phyloP scores from a whole-genome alignment of 2,797 vertebrate species.

The Sebastes hubbsi region DNA sequence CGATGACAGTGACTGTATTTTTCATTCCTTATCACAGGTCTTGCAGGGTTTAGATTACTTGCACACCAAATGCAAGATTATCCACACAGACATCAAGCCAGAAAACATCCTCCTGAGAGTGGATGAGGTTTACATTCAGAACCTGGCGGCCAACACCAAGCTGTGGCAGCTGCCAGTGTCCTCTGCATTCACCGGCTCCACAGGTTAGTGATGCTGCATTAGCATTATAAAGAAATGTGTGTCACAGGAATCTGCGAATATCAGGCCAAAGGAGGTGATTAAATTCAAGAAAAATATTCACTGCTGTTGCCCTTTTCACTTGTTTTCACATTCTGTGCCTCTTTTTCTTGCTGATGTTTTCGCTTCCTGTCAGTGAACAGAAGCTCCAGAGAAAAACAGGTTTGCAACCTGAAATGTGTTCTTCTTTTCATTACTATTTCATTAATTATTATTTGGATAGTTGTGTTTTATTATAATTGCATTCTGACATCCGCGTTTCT shows the following conservation, averaged over 20 bases:
- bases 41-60: slow-evolving; percentile 90
- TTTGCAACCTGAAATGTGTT: slow-evolving; percentile 22
- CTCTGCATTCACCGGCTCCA: slow-evolving; percentile 64
- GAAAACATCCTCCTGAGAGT: slow-evolving; percentile 89
- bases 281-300: not conserved
- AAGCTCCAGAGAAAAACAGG: slow-evolving; percentile 67
- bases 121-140: slow-evolving; percentile 81
- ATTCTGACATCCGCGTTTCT: slow-evolving; percentile 5
- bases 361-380: slow-evolving; percentile 53
- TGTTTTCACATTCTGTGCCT: not conserved
- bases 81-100: slow-evolving; percentile 95
- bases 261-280: not conserved
- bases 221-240: not conserved
- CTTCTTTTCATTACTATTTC: not conserved
- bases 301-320: not conserved
- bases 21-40: slow-evolving; percentile 64
- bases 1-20: not conserved
- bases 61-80: slow-evolving; percentile 94
- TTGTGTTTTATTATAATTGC: not conserved
- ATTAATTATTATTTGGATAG: not conserved
- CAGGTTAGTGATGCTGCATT: slow-evolving; percentile 66
- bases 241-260: not conserved
- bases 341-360: slow-evolving; percentile 11
- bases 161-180: slow-evolving; percentile 82
- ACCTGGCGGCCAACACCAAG: slow-evolving; percentile 82